Percentiles rank a stretch among this genome's conserved stretches.
phyloP scores from a whole-genome alignment of 2,797 vertebrate genomes.

The Amblyraja radiata region DNA sequence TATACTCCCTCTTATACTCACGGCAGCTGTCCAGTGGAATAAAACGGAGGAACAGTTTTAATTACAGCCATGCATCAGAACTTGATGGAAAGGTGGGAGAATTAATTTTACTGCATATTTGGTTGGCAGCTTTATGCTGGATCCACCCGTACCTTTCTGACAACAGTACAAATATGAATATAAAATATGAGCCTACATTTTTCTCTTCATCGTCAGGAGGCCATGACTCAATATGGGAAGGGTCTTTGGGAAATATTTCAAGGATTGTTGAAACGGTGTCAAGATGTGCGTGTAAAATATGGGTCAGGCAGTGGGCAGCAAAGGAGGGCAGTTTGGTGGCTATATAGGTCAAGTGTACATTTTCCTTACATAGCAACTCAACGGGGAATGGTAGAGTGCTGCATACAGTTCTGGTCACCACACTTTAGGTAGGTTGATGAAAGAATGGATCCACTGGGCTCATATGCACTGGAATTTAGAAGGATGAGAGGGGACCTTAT shows the following conservation, averaged over 20 bases:
- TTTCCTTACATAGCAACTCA: too few species aligned
- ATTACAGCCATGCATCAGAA: not conserved
- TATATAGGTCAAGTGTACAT: too few species aligned
- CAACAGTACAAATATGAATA: not conserved
- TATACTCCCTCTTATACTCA: not conserved
- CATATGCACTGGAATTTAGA: too few species aligned
- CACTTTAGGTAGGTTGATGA: too few species aligned
- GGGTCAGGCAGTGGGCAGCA: not conserved
- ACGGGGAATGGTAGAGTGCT: too few species aligned
- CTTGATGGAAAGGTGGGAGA: not conserved
- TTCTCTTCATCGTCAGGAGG: not conserved
- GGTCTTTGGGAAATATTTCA: not conserved
- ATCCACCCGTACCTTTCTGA: not conserved
- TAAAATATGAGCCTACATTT: not conserved
- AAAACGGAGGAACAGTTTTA: constrained; percentile 1
- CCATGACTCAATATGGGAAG: too few species aligned
- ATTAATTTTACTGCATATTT: constrained; percentile 17
- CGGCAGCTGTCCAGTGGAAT: not conserved
- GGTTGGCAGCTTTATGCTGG: constrained; percentile 26
- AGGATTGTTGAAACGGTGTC: not conserved
- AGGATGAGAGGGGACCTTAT: too few species aligned
- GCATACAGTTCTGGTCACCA: too few species aligned
- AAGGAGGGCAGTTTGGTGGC: not conserved
- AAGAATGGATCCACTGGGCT: too few species aligned
- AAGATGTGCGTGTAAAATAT: not conserved